phyloP scores from a whole-genome alignment of 64 coral and sea anemone genomes.

The Actinia tenebrosa region DNA sequence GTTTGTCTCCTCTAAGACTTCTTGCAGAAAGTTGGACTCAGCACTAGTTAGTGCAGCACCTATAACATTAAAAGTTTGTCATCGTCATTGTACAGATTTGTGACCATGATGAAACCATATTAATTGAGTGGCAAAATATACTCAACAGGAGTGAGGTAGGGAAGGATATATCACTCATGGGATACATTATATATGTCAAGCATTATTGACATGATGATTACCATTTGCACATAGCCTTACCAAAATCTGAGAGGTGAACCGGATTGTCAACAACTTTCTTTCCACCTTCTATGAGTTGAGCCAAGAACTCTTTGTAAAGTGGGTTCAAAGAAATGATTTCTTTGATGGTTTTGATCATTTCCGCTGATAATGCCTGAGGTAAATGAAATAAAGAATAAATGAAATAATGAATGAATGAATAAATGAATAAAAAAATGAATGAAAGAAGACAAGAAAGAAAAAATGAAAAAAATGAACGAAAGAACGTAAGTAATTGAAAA shows the following conservation, averaged over 20 bases:
- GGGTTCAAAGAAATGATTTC: constrained; percentile 94
- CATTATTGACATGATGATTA: too few species aligned
- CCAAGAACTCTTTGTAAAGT: constrained; percentile 94
- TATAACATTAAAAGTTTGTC: neutral
- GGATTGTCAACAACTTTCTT: constrained; percentile 97
- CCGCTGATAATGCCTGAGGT: constrained; percentile 76
- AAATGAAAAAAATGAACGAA: too few species aligned
- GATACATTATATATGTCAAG: too few species aligned
- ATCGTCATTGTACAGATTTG: too few species aligned
- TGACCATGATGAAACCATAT: too few species aligned
- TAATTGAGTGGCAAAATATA: too few species aligned
- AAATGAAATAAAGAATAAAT: neutral
- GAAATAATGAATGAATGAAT: too few species aligned
- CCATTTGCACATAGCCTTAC: constrained; percentile 21
- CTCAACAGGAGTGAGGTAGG: too few species aligned
- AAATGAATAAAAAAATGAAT: too few species aligned
- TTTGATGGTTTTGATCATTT: constrained; percentile 93
- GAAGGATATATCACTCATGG: too few species aligned
- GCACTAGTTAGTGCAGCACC: constrained; percentile 96
- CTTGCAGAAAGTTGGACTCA: constrained; percentile 79
- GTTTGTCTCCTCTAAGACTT: constrained; percentile 86
- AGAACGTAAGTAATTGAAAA: too few species aligned
- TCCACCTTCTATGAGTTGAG: constrained; percentile 96
- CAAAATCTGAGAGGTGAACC: constrained; percentile 94
- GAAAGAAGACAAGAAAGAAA: too few species aligned